phyloP scores from a whole-genome alignment of 2,797 vertebrate genomes.

The Harpagifer antarcticus region DNA sequence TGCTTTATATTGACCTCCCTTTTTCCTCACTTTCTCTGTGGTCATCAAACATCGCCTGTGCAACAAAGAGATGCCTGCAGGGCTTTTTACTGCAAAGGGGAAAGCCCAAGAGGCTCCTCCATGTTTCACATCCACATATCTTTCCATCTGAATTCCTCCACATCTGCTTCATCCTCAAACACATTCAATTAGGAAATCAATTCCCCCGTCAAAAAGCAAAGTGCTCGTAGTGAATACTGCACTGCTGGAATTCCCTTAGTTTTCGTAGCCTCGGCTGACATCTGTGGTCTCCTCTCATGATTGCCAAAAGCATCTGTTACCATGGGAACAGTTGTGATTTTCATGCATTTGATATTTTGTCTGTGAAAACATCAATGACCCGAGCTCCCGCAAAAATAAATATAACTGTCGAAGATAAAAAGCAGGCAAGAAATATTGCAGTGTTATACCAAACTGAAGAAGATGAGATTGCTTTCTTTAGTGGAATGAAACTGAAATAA shows the following conservation, averaged over 20 bases:
- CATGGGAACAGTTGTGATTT: slow-evolving; percentile 81
- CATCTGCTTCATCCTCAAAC: slow-evolving; percentile 68
- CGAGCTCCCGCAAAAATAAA: slow-evolving; percentile 55
- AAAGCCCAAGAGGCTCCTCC: slow-evolving; percentile 66
- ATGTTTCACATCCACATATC: slow-evolving; percentile 55
- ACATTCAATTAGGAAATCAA: slow-evolving; percentile 74
- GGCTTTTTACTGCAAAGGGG: slow-evolving; percentile 44
- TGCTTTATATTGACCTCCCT: slow-evolving; percentile 48
- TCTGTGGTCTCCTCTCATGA: slow-evolving; percentile 57
- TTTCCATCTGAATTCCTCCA: slow-evolving; percentile 62
- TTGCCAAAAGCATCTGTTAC: slow-evolving; percentile 73
- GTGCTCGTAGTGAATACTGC: slow-evolving; percentile 32
- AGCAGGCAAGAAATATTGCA: slow-evolving; percentile 29
- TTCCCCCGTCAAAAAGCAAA: slow-evolving; percentile 64
- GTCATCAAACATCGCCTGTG: slow-evolving; percentile 59
- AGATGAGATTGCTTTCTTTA: neutral
- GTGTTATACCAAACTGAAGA: slow-evolving; percentile 27
- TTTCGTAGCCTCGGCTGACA: slow-evolving; percentile 63
- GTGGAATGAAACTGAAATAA: no score
- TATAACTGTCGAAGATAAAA: slow-evolving; percentile 37
- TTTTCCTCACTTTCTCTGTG: slow-evolving; percentile 43
- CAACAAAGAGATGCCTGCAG: slow-evolving; percentile 58
- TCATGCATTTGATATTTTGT: slow-evolving; percentile 62
- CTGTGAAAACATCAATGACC: slow-evolving; percentile 68
- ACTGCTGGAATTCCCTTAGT: slow-evolving; percentile 57